Percentiles rank a stretch among this genome's conserved stretches.
Evolutionary conservation across 2,888 invertebrate species (phyloP).

Genomic region (Platynereis dumerilii): DNA sequence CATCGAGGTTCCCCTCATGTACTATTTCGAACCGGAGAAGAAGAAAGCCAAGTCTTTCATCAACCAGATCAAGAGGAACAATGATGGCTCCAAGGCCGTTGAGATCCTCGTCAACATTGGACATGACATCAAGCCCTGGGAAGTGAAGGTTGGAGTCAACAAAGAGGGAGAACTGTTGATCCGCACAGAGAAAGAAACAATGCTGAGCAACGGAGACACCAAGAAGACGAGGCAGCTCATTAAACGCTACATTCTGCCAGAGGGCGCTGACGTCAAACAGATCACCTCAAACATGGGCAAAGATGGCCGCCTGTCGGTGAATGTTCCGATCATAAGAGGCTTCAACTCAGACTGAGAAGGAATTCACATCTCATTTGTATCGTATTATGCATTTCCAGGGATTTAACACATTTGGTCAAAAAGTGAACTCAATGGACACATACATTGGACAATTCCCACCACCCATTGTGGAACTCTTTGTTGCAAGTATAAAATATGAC

Average conservation of each 20-base stretch:
- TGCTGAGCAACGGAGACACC: background rate
- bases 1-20: conserved; percentile 40
- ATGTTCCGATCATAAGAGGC: conserved; percentile 29
- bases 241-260: conserved; percentile 39
- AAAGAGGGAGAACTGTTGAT: conserved; percentile 33
- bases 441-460: too few relatives aligned
- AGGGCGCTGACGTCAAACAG: conserved; percentile 29
- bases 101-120: conserved; percentile 41
- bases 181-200: conserved; percentile 23
- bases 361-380: too few relatives aligned
- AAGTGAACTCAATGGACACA: too few relatives aligned
- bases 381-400: too few relatives aligned
- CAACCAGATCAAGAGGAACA: conserved; percentile 27
- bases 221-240: conserved; percentile 24
- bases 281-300: conserved; percentile 29
- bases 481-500: too few relatives aligned
- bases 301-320: conserved; percentile 37
- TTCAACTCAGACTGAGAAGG: background rate
- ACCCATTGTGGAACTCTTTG: too few relatives aligned
- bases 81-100: conserved; percentile 30
- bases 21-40: conserved; percentile 34
- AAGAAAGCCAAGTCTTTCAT: conserved; percentile 33
- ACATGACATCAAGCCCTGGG: conserved; percentile 25
- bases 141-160: conserved; percentile 35
- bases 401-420: too few relatives aligned